Evolutionary conservation across 2,888 invertebrate genomes (phyloP), one percentile per base, ranked within the genome.

Genomic region (Petrophora chlorosata): DNA sequence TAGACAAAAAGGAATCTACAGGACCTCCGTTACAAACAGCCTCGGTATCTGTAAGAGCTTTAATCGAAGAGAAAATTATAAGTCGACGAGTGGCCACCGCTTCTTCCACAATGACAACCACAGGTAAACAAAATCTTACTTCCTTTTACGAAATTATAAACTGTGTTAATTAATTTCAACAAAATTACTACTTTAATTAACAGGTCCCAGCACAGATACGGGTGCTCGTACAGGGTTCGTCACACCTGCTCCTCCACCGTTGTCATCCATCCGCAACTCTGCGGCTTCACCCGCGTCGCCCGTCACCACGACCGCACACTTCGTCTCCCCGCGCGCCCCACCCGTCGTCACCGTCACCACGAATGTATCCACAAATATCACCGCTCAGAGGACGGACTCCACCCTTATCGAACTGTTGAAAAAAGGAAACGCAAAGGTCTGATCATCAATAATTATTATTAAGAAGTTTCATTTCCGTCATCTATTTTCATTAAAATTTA

Each of bases 41-140:
- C 3, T 97, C 97, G 59, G 95, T 97, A 53, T 97, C 96, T 49
- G 97, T 97, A 3, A 91, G 97, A 50, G 97, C 97, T 5, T 92
- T 97, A 32, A 97, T 97, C 62, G 97, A 97, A 85, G 97, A 97
- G 79, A 97, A 97, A 83, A 97, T 97, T 61, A 97, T 97, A 64
- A 97, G 95, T 77, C 96, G 97, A 65, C 91, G 97, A 67, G 94
- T 94, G 29, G 93, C 91, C 5, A 79, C 74, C 23, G 76, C 77
- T 53, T 62, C 76, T 5, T 76, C 82, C 13, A 69, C 79, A 5
- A 61, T 76, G 34, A 63, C 77, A n/a, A 30, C 23, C 8, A 65
- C 73, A 63, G 79, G 85, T 86, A 71, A 17, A 8, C 40, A 26
- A 12, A 2, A 8, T 3, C 1, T 23, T 2, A 2, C 10, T 14